Evolutionary conservation across 2,797 vertebrate species (phyloP), one percentile per base, ranked within the genome.

Genomic region (Eulemur mongoz): DNA sequence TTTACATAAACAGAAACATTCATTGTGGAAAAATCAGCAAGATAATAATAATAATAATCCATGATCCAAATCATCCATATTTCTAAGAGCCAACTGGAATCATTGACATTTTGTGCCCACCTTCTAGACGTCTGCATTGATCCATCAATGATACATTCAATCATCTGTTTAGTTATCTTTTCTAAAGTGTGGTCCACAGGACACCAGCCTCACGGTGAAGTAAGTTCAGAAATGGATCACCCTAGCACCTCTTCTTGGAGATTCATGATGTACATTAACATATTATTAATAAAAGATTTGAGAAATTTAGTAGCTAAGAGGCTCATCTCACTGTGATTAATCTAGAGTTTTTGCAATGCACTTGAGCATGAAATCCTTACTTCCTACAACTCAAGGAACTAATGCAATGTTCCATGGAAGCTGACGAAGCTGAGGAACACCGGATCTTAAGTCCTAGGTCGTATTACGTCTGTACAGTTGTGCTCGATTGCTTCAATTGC

Each of bases 281-380:
- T 18, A 83, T 14, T 87, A 59, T 59, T 59, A 59, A 59, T 59
- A 59, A 90, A 93, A 94, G 10, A 27, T 67, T 32, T 96, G 70
- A 84, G 45, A 93, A 88, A 63, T 75, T 43, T 84, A 57, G 78
- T 79, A 73, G 72, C 27, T 75, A 89, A 91, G n/a, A 87, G 75
- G 20, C 22, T 82, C 48, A n/a, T 91, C 93, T 96, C 48, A 67
- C 35, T 59, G 8, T 92, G 79, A 91, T 75, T 79, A 93, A 75
- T 78, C 43, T 79, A 43, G 65, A 88, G 25, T 88, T 82, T 96
- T 80, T 43, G 38, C 75, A 93, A n/a, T 20, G n/a, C 79, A 38
- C 25, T 92, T 75, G 54, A 70, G 27, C 59, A 48, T 45, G 5
- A 70, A 52, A 63, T 45, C 25, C 35, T 91, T 83, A 54, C 72